Base-by-base conservation (phyloP, 1,140 invertebrate genomes). In the Phortica variegata region DNA sequence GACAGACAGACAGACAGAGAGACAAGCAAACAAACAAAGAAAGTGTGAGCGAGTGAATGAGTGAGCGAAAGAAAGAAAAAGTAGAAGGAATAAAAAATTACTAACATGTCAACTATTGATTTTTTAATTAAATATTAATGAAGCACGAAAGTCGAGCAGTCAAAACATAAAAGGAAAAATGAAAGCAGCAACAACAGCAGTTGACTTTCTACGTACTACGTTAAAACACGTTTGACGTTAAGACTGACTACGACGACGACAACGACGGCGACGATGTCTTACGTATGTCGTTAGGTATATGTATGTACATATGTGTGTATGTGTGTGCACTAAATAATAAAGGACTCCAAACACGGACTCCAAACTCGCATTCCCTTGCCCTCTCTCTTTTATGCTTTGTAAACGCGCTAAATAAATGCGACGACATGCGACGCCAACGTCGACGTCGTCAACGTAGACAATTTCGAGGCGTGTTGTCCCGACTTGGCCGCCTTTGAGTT, bases 121-220 rank as follows among this genome's bases (percentile, higher is more conserved):
- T 70, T 70, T 69, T 70, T 70, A 70, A 70, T 70, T 70, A 70
- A 70, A 70, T 70, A 70, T 70, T 65, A 70, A 70, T 70, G 65
- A 70, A 70, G 61, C 61, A 69, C 58, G 49, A 61, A 43, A 56
- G 23, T 26, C 23, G 23, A 26, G 23, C 23, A 10, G n/a, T n/a
- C 10, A 26, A 26, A 26, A 26, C 10, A 26, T 26, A 26, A 26
- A 26, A 26, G 10, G 5, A 63, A 58, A 12, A 45, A 49, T 15
- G 9, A 39, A 52, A 43, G 33, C 20, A 31, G 18, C 32, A 47
- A 43, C 31, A 13, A 7, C 39, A 21, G 47, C 40, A n/a, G n/a
- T n/a, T n/a, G n/a, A n/a, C n/a, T n/a, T n/a, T n/a, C n/a, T n/a
- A n/a, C n/a, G n/a, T n/a, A 41, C 46, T 46, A 29, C 6, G 4